Percentiles rank a stretch among this genome's conserved stretches.
phyloP scores from a whole-genome alignment of 2,797 vertebrate species.

The Pipistrellus nathusii region DNA sequence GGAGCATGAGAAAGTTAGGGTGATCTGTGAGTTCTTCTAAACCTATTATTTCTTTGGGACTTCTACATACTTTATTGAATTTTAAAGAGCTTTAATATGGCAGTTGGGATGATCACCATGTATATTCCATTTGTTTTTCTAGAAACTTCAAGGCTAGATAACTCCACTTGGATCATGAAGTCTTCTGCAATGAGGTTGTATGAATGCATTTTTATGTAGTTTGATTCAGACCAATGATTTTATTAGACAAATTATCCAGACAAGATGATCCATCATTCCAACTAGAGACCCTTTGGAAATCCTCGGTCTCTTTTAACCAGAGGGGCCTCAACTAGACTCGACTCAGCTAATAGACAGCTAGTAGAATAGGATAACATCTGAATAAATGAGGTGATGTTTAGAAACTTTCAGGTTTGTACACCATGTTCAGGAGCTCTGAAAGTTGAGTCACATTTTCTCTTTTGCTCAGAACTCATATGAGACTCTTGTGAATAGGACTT shows the following conservation, averaged over 20 bases:
- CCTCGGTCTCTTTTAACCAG: not conserved
- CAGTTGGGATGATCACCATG: not conserved
- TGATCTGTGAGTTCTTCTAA: constrained; percentile 37
- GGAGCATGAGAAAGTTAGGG: constrained; percentile 8
- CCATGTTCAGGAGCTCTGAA: constrained; percentile 12
- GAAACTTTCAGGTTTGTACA: not conserved
- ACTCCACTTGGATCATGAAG: not conserved
- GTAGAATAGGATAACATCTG: constrained; percentile 63
- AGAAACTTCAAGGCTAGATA: not conserved
- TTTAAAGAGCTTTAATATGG: not conserved
- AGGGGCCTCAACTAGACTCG: not conserved
- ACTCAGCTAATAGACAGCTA: too few species aligned
- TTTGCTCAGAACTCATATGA: not conserved
- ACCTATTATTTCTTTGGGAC: constrained; percentile 10
- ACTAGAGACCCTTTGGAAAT: not conserved
- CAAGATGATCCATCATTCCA: not conserved
- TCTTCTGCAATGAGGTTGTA: not conserved
- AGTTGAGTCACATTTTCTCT: constrained; percentile 53
- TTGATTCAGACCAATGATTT: not conserved
- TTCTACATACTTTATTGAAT: not conserved
- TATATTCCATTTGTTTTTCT: not conserved
- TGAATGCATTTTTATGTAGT: not conserved
- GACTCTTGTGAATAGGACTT: not conserved
- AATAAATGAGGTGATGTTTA: constrained; percentile 10
- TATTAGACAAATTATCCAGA: constrained; percentile 22